These are phyloP conservation scores for Diplosoma virens DNA, from an alignment of 23 tunicate species.

Conservation along the genomic window DNA sequence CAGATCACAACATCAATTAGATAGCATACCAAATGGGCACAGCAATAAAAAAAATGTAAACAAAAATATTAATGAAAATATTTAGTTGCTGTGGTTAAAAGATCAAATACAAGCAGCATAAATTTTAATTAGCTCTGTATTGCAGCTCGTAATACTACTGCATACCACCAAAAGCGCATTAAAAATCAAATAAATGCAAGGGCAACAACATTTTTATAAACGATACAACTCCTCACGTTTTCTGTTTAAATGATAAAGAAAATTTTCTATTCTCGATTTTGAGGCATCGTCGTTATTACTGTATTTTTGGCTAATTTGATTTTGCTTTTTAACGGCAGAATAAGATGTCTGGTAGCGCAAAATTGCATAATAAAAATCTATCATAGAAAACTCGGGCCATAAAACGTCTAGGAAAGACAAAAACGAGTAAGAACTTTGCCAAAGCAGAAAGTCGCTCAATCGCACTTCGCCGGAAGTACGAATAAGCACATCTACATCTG, in stretches of 20 bases:
- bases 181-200: no score
- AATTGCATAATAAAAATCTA: slow-evolving; percentile 76
- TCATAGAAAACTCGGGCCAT: slow-evolving; percentile 96
- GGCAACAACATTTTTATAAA: no score
- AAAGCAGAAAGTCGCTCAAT: slow-evolving; percentile 92
- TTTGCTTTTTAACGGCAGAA: slow-evolving; percentile 19
- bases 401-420: slow-evolving; percentile 62
- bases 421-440: slow-evolving; percentile 83
- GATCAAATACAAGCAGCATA: no score
- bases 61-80: no score
- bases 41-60: no score
- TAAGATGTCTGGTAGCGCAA: slow-evolving; percentile 68
- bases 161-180: no score
- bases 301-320: neutral
- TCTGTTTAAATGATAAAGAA: neutral
- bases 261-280: neutral
- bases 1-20: no score
- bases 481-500: slow-evolving; percentile 79
- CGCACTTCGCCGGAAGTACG: slow-evolving; percentile 96
- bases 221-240: slow-evolving; percentile 19
- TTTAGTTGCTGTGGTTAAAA: no score
- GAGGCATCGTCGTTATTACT: neutral
- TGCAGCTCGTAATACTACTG: no score
- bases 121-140: no score
- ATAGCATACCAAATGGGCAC: no score